Evolutionary conservation across 1,140 invertebrate species (phyloP).

Genomic region (Drosophila sproati): DNA sequence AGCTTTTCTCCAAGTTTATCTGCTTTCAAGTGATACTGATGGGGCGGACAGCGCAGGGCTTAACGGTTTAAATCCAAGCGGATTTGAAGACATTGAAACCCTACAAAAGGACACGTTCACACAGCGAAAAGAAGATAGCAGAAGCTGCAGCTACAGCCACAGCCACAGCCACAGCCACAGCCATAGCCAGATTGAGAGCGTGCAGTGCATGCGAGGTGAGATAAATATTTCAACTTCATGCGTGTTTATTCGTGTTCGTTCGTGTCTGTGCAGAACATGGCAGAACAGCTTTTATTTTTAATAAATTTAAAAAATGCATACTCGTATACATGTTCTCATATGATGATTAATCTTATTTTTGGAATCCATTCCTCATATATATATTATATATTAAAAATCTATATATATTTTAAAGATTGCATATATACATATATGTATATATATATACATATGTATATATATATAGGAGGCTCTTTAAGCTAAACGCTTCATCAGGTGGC

Average conservation of each 20-base stretch:
- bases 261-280: too few species aligned
- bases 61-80: constrained; percentile 47
- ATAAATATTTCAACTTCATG: not conserved
- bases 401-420: too few species aligned
- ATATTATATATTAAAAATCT: too few species aligned
- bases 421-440: too few species aligned
- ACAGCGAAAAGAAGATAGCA: not conserved
- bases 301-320: too few species aligned
- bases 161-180: not conserved
- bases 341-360: too few species aligned
- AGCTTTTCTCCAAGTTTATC: constrained; percentile 58
- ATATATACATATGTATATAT: too few species aligned
- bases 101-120: constrained; percentile 20
- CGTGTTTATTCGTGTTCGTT: not conserved
- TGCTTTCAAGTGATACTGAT: constrained; percentile 36
- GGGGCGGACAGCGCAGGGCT: not conserved
- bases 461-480: too few species aligned
- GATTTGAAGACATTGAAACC: constrained; percentile 51
- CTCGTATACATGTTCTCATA: too few species aligned
- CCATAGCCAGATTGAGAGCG: not conserved
- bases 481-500: constrained; percentile 6
- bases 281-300: too few species aligned
- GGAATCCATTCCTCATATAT: too few species aligned
- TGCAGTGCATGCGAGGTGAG: not conserved
- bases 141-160: not conserved